Conservation (phyloP, 2,797 vertebrate genomes). For the Lepidocolaptes lacrymiger region DNA sequence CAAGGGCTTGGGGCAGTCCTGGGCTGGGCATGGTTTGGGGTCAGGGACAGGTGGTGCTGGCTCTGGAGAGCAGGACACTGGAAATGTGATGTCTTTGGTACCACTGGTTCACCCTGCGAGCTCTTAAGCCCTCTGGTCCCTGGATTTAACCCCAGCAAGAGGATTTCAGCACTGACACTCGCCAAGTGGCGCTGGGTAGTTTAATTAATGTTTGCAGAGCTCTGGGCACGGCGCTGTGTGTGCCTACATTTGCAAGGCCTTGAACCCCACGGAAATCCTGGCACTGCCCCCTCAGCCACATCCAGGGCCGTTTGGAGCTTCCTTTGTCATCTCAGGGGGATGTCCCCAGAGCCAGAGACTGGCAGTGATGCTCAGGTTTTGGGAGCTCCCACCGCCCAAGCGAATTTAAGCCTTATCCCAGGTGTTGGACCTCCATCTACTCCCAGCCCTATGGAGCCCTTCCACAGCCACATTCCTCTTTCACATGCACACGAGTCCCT, state of each 20-base stretch:
- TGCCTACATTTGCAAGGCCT: neutral
- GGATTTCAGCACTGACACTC: neutral
- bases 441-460: neutral
- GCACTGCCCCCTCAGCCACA: neutral
- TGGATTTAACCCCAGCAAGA: neutral
- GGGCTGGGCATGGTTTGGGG: neutral
- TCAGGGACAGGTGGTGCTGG: accelerated
- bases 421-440: neutral
- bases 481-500: neutral
- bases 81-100: accelerated
- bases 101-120: neutral
- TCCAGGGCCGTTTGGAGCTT: accelerated
- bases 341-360: accelerated
- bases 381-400: neutral
- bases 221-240: accelerated
- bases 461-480: neutral
- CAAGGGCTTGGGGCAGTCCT: neutral
- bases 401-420: neutral
- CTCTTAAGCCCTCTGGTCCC: neutral
- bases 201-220: neutral
- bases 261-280: accelerated
- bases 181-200: neutral
- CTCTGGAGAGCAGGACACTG: neutral
- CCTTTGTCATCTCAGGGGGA: neutral
- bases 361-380: neutral